These are phyloP conservation scores for Stercorarius parasiticus DNA, from an alignment of 2,113 vertebrate genomes.

Conservation along the genomic window DNA sequence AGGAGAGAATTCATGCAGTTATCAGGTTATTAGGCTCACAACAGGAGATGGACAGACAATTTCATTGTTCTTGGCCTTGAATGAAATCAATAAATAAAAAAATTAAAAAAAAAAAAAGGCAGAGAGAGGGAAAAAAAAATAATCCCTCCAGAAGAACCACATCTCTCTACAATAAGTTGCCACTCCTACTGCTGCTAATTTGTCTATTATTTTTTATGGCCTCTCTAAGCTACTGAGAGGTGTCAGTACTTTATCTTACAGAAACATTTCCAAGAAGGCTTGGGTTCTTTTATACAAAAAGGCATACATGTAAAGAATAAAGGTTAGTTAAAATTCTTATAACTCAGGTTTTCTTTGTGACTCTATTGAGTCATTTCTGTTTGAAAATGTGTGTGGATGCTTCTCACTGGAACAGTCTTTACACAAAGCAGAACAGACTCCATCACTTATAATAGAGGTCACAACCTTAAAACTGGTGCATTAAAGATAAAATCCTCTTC, in stretches of 20 bases:
- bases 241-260: neutral
- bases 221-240: neutral
- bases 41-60: neutral
- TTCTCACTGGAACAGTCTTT: neutral
- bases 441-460: neutral
- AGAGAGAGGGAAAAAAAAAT: neutral
- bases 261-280: neutral
- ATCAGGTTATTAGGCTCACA: neutral
- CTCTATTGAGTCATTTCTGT: neutral
- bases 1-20: neutral
- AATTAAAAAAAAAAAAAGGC: neutral
- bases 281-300: neutral
- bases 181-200: neutral
- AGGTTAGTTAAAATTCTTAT: slow-evolving; percentile 36
- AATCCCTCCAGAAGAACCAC: neutral
- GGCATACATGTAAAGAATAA: slow-evolving; percentile 5
- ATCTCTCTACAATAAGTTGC: neutral
- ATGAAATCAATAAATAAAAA: neutral
- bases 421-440: slow-evolving; percentile 2
- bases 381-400: neutral
- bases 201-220: neutral
- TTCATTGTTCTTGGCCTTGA: neutral
- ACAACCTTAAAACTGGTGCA: neutral
- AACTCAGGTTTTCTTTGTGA: slow-evolving; percentile 18
- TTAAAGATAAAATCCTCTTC: slow-evolving; percentile 1